These are phyloP conservation scores for Argyra leucocephala DNA, from an alignment of 2,888 invertebrate species.

Conservation along the genomic window DNA sequence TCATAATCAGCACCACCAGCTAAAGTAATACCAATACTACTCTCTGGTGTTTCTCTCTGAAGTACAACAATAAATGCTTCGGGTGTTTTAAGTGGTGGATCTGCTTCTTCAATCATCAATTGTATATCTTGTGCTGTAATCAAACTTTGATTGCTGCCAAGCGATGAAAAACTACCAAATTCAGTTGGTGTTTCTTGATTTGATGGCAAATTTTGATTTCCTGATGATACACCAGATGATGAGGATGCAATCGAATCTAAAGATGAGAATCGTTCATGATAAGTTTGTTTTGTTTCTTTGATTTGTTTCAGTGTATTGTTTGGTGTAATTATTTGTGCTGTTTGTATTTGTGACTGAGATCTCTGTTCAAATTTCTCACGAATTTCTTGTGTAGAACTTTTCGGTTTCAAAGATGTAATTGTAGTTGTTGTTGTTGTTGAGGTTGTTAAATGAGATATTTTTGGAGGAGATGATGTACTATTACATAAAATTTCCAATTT, in stretches of 20 bases:
- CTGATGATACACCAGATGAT: slow-evolving; percentile 42
- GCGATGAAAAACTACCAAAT: slow-evolving; percentile 43
- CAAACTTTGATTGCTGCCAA: slow-evolving; percentile 44
- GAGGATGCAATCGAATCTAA: slow-evolving; percentile 42
- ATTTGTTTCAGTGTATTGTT: slow-evolving; percentile 17
- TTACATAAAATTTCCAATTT: slow-evolving; percentile 24
- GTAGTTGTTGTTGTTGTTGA: slow-evolving; percentile 22
- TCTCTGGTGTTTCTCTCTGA: slow-evolving; percentile 56
- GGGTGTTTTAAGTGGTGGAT: slow-evolving; percentile 52
- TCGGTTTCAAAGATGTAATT: slow-evolving; percentile 19
- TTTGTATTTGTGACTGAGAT: slow-evolving; percentile 25
- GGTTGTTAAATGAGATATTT: slow-evolving; percentile 17
- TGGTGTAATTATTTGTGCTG: slow-evolving; percentile 22
- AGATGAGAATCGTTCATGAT: slow-evolving; percentile 42
- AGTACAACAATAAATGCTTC: slow-evolving; percentile 57
- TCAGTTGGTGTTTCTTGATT: slow-evolving; percentile 42
- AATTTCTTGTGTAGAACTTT: slow-evolving; percentile 37
- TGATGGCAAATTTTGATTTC: slow-evolving; percentile 36
- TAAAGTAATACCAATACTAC: slow-evolving; percentile 76
- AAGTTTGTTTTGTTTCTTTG: slow-evolving; percentile 23
- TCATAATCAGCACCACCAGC: slow-evolving; percentile 87
- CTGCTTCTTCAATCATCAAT: slow-evolving; percentile 56
- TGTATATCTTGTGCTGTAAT: slow-evolving; percentile 50
- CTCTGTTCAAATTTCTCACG: slow-evolving; percentile 41
- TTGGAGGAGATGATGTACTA: slow-evolving; percentile 22